Conservation (phyloP, 2,113 vertebrate species). For the Hemiscyllium ocellatum region DNA sequence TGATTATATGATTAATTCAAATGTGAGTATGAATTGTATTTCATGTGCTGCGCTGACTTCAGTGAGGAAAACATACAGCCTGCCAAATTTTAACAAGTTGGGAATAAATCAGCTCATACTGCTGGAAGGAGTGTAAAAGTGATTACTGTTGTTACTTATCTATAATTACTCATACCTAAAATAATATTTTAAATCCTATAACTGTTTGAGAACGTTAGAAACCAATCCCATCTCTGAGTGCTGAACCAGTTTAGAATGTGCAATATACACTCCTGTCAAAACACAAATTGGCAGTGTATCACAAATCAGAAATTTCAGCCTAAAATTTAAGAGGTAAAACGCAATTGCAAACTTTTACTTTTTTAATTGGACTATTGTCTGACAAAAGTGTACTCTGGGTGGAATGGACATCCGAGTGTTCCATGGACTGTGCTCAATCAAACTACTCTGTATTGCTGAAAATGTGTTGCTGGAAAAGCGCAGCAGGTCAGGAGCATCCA, state of each 20-base stretch:
- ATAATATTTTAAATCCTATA: background rate
- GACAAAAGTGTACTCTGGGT: background rate
- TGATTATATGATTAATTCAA: background rate
- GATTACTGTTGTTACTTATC: background rate
- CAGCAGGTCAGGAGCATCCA: no score
- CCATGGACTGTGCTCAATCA: background rate
- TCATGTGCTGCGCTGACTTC: background rate
- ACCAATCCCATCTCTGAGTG: background rate
- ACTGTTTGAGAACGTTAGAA: background rate
- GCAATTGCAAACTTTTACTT: background rate
- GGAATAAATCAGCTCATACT: background rate
- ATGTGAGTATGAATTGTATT: background rate
- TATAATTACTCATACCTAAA: conserved; percentile 11
- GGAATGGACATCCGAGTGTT: background rate
- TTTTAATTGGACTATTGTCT: background rate
- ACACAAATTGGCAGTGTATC: background rate
- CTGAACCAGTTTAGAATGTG: background rate
- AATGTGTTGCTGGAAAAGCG: no score
- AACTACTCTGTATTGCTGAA: no score
- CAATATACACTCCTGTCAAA: background rate
- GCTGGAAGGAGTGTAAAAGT: background rate
- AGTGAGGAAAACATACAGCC: background rate
- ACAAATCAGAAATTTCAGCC: background rate
- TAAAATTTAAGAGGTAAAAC: background rate
- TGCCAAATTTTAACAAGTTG: background rate